These are phyloP conservation scores for Scotopteryx bipunctaria DNA, from an alignment of 2,888 invertebrate genomes.

Conservation along the genomic window DNA sequence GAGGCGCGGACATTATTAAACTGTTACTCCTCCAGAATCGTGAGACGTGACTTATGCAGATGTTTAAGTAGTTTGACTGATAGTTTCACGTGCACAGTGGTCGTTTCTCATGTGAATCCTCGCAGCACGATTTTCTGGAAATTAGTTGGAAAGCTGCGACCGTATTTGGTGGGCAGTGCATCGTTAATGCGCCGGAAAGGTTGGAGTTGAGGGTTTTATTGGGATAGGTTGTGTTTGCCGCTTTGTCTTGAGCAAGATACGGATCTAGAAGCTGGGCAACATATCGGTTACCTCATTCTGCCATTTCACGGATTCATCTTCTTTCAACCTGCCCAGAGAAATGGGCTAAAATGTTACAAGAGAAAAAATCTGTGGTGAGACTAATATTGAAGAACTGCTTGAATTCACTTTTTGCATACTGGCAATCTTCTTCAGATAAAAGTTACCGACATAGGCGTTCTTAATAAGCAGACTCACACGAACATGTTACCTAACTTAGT, in stretches of 20 bases:
- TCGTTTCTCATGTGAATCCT: constrained; percentile 77
- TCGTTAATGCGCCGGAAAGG: constrained; percentile 19
- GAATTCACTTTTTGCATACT: background rate
- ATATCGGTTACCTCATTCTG: too few species aligned
- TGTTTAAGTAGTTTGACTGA: constrained; percentile 81
- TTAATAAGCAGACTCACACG: constrained; percentile 1
- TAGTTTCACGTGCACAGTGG: constrained; percentile 76
- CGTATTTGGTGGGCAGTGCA: constrained; percentile 47
- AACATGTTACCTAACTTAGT: constrained; percentile 17
- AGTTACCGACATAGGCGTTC: constrained; percentile 2
- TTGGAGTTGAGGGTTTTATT: constrained; percentile 14
- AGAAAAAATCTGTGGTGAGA: too few species aligned
- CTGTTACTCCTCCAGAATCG: constrained; percentile 76
- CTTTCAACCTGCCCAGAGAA: too few species aligned
- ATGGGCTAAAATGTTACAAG: too few species aligned
- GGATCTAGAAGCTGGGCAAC: background rate
- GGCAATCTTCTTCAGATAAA: background rate
- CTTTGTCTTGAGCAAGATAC: background rate
- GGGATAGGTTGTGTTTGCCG: constrained; percentile 7
- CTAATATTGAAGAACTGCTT: too few species aligned
- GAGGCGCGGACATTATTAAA: constrained; percentile 80
- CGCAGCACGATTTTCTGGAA: constrained; percentile 68
- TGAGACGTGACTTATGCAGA: constrained; percentile 82
- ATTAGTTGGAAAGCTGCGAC: constrained; percentile 70
- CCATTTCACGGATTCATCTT: too few species aligned